A percentile compares a stretch with the other conserved stretches of the same genome.
phyloP scores from a whole-genome alignment of 2,888 invertebrate genomes.

The Agrotis exclamationis region DNA sequence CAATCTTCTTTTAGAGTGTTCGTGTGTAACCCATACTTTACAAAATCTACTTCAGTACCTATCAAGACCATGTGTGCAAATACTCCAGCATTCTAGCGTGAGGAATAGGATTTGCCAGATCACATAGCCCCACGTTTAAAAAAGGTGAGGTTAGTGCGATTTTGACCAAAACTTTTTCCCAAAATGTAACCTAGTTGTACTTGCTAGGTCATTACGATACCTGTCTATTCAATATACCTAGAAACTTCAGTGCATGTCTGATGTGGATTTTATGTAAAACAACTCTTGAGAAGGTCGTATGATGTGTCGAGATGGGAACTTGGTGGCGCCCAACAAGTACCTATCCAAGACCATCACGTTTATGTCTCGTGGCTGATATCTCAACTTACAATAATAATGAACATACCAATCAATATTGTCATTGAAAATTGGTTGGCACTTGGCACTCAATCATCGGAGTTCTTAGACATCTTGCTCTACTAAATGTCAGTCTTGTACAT shows the following conservation, averaged over 20 bases:
- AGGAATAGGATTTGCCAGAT: no score
- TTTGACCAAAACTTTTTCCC: no score
- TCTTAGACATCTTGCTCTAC: not conserved
- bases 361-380: constrained; percentile 7
- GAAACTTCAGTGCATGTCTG: not conserved
- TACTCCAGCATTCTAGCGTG: no score
- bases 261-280: not conserved
- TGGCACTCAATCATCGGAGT: constrained; percentile 14
- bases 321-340: constrained; percentile 7
- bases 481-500: no score
- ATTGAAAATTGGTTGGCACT: constrained; percentile 23
- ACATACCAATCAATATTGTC: constrained; percentile 15
- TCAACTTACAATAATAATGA: not conserved
- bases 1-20: not conserved
- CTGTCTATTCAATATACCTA: not conserved
- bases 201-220: not conserved
- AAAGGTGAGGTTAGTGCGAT: no score
- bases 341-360: constrained; percentile 22
- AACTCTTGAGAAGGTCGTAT: constrained; percentile 4
- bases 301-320: constrained; percentile 21
- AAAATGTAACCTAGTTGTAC: no score
- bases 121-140: no score
- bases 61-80: no score
- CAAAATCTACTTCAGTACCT: no score
- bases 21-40: no score